A percentile compares a stretch with the other conserved stretches of the same genome.
Conservation (phyloP, 2,888 invertebrate genomes). For the Hololepta plana region DNA sequence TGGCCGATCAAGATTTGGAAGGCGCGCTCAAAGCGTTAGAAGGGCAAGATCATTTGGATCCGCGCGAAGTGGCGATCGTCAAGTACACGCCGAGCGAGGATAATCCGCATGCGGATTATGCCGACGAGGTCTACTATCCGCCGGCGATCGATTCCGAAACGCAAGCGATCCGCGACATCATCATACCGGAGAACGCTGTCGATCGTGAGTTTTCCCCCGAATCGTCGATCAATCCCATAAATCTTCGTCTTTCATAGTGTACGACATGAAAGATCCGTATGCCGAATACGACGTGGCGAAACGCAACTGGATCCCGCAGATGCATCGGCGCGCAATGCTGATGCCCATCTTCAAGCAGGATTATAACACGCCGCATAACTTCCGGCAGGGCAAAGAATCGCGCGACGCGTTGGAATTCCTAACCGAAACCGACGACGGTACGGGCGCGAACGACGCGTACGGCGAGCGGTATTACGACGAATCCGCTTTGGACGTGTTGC, state of each 20-base stretch:
- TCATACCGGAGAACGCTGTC: slow-evolving; percentile 31
- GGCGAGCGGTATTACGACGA: slow-evolving; percentile 2
- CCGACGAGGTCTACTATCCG: slow-evolving; percentile 68
- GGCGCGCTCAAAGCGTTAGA: slow-evolving; percentile 33
- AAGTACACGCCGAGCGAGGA: slow-evolving; percentile 54
- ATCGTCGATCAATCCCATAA: neutral
- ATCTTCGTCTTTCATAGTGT: no score
- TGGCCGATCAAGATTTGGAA: slow-evolving; percentile 33
- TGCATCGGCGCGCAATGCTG: slow-evolving; percentile 20
- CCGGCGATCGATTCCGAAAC: slow-evolving; percentile 33
- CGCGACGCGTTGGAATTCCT: slow-evolving; percentile 18
- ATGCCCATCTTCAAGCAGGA: slow-evolving; percentile 16
- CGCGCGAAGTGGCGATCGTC: slow-evolving; percentile 58
- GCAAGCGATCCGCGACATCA: slow-evolving; percentile 26
- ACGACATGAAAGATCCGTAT: slow-evolving; percentile 25
- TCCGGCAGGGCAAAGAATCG: slow-evolving; percentile 20
- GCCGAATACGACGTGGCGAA: slow-evolving; percentile 18
- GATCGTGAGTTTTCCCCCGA: slow-evolving; percentile 20
- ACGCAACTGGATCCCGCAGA: slow-evolving; percentile 23
- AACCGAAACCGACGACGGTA: slow-evolving; percentile 10
- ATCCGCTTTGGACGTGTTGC: neutral
- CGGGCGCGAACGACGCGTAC: slow-evolving; percentile 8
- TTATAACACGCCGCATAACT: slow-evolving; percentile 24
- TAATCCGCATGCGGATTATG: slow-evolving; percentile 46
- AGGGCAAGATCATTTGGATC: slow-evolving; percentile 34